phyloP scores from a whole-genome alignment of 2,888 invertebrate genomes.

The Sisyra nigra region DNA sequence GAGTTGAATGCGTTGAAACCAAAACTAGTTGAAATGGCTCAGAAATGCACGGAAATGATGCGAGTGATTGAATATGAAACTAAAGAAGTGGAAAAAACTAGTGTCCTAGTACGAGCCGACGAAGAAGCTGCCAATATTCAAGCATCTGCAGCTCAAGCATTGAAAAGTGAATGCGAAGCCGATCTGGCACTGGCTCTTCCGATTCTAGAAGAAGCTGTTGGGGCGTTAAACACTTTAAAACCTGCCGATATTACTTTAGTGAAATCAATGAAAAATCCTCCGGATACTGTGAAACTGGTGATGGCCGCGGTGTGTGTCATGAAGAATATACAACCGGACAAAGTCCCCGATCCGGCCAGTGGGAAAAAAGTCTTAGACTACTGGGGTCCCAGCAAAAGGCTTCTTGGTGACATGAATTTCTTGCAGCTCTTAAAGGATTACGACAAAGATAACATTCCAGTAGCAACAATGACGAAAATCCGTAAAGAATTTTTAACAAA shows the following conservation, averaged over 20 bases:
- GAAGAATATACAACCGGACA: constrained; percentile 62
- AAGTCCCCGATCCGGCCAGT: constrained; percentile 52
- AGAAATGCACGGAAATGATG: constrained; percentile 59
- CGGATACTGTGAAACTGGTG: constrained; percentile 63
- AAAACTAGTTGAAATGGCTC: constrained; percentile 53
- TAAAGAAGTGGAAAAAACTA: constrained; percentile 58
- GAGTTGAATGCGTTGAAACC: constrained; percentile 60
- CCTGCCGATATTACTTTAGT: constrained; percentile 72
- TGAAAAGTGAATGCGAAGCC: constrained; percentile 83
- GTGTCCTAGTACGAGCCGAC: constrained; percentile 65
- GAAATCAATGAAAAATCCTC: constrained; percentile 81
- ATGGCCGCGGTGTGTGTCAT: constrained; percentile 87
- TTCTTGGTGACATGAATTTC: constrained; percentile 69
- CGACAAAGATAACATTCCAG: constrained; percentile 72
- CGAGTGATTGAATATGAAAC: constrained; percentile 60
- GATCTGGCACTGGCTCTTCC: constrained; percentile 81
- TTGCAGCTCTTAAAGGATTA: constrained; percentile 57
- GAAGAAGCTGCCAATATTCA: constrained; percentile 78
- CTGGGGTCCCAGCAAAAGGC: constrained; percentile 72
- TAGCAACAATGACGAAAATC: constrained; percentile 53
- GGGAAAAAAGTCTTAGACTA: constrained; percentile 58
- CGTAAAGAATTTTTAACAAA: constrained; percentile 58
- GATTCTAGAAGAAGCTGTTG: constrained; percentile 56
- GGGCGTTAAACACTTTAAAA: constrained; percentile 70
- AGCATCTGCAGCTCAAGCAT: constrained; percentile 65